Evolutionary conservation across 92 coral and sea anemone species (phyloP), one percentile per base, ranked within the genome.

Genomic region (Actinernus sp.): DNA sequence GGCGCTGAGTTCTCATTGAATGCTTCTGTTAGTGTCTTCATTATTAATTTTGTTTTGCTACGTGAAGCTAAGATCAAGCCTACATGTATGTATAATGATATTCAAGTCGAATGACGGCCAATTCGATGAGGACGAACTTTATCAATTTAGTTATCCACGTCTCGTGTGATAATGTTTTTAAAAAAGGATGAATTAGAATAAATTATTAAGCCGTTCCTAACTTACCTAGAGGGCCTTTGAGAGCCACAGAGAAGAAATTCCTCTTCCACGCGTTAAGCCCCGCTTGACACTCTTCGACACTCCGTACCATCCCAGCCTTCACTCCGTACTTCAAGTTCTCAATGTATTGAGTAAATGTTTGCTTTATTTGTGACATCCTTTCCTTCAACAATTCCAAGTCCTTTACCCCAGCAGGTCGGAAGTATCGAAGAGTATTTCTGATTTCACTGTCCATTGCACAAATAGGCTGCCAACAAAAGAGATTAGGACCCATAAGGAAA

Each of bases 391-490:
- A 21, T 20, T 47, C 63, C 33, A 92, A 53, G 49, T 88, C 92
- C 26, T 49, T 43, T 3, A 76, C 46, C 12, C 59, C 33, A 26
- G 52, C 66, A 11, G 92, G 97, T 14, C 58, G 47, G 21, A 67
- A 84, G 26, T 73, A 63, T 11, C 61, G 62, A 36, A 84, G 47
- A 3, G 74, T 68, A 5, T 8, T 14, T 4, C 11, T 4, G 14
- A 79, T 43, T 11, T 83, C 79, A 20, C n/a, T 17, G 1, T 16
- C 0, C 13, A 67, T 43, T 16, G 4, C 20, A 29, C 93, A 92
- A 26, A 92, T 88, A 13, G 82, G 72, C 39, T 89, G 96, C 83
- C 89, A 76, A 54, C 98, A 92, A 41, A 88, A 89, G 33, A 89
- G 24, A 48, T 88, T 85, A 0, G 96, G 98, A 2, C 98, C 98